These are phyloP conservation scores for Larimichthys crocea DNA, from an alignment of 2,113 vertebrate species.

Conservation along the genomic window DNA sequence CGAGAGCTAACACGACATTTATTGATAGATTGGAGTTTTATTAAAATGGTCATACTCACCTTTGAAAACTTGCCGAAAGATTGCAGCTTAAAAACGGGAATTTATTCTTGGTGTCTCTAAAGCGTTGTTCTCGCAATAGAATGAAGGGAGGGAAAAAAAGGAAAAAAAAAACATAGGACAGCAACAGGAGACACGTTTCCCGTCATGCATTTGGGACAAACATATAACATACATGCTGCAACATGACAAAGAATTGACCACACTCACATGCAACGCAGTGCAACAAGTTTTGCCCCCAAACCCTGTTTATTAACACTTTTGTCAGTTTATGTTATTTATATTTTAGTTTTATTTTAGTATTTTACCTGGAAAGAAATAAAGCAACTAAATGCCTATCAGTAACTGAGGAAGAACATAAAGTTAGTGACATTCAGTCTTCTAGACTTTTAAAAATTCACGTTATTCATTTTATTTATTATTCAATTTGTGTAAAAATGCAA, in stretches of 20 bases:
- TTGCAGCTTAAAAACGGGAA: conserved; percentile 55
- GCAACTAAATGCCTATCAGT: background rate
- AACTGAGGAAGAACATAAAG: background rate
- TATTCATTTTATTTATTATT: background rate
- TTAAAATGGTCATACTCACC: conserved; percentile 62
- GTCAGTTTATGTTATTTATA: background rate
- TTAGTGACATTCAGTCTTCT: background rate
- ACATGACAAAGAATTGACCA: conserved; percentile 39
- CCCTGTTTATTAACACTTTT: conserved; percentile 15
- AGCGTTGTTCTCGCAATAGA: conserved; percentile 83
- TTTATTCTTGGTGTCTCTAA: conserved; percentile 70
- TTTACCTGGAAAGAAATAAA: background rate
- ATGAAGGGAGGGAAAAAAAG: conserved; percentile 75
- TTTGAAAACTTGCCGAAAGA: conserved; percentile 62
- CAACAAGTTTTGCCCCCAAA: background rate
- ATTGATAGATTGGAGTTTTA: conserved; percentile 59
- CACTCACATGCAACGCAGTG: background rate
- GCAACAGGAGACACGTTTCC: conserved; percentile 78
- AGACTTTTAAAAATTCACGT: background rate
- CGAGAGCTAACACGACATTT: conserved; percentile 18
- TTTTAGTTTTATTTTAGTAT: background rate
- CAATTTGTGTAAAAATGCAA: background rate
- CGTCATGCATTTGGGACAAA: conserved; percentile 79
- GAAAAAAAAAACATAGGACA: conserved; percentile 77
- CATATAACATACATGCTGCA: conserved; percentile 56